Conservation (phyloP, 2,113 vertebrate genomes). For the Hypomesus transpacificus region DNA sequence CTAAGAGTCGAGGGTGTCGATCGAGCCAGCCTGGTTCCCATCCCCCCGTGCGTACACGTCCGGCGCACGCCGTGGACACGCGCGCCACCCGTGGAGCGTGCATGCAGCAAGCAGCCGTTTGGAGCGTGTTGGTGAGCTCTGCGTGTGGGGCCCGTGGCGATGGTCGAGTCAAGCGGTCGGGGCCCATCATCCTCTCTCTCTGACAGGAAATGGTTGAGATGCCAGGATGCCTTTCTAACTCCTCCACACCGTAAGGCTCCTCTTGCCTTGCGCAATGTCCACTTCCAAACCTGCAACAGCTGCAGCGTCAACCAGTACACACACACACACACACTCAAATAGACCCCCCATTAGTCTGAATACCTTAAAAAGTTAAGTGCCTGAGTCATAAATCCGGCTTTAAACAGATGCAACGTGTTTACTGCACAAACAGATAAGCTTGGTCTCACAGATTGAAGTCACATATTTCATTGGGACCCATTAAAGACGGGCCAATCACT, state of each 20-base stretch:
- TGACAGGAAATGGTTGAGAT: constrained; percentile 96
- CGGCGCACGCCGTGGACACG: background rate
- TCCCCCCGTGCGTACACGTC: too few relatives aligned
- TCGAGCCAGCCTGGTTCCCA: too few relatives aligned
- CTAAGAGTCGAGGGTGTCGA: too few relatives aligned
- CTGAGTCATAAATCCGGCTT: constrained; percentile 49
- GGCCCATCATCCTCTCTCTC: constrained; percentile 89
- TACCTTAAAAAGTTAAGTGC: constrained; percentile 56
- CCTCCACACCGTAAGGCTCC: constrained; percentile 84
- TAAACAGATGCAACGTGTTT: constrained; percentile 23
- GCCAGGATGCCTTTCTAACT: constrained; percentile 86
- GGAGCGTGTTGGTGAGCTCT: constrained; percentile 81
- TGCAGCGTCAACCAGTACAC: constrained; percentile 33
- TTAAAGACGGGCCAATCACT: background rate
- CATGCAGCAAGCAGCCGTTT: constrained; percentile 75
- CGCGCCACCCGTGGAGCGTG: constrained; percentile 55
- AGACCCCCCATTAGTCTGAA: constrained; percentile 56
- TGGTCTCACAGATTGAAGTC: background rate
- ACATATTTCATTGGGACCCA: background rate
- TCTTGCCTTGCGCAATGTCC: constrained; percentile 61
- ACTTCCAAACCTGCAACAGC: constrained; percentile 38
- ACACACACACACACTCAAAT: constrained; percentile 5
- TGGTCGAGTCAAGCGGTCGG: constrained; percentile 81
- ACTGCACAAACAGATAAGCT: constrained; percentile 13
- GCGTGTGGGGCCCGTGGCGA: constrained; percentile 84